phyloP scores from a whole-genome alignment of 2,113 vertebrate genomes.

The Oncorhynchus mykiss region DNA sequence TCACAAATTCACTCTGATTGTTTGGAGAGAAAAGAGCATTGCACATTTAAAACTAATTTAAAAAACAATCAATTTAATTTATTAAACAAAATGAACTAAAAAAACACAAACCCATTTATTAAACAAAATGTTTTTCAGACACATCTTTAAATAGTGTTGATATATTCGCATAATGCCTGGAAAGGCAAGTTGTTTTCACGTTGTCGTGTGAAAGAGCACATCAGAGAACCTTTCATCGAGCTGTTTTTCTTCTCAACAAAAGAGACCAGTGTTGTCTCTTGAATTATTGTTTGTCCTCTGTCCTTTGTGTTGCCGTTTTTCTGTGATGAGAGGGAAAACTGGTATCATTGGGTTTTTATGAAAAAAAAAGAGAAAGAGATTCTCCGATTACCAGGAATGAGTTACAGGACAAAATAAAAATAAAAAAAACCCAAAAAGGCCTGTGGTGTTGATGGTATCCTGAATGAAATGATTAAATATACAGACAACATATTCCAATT shows the following conservation, averaged over 20 bases:
- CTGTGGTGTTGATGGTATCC: too few relatives aligned
- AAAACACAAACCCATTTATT: constrained; percentile 19
- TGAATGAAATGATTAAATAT: too few relatives aligned
- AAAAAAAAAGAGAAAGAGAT: too few relatives aligned
- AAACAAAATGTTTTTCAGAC: constrained; percentile 10
- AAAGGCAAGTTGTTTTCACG: constrained; percentile 48
- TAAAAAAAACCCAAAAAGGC: too few relatives aligned
- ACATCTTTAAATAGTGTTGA: constrained; percentile 42
- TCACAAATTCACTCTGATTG: constrained; percentile 66
- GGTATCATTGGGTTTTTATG: neutral
- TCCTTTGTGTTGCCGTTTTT: constrained; percentile 12
- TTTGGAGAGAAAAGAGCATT: constrained; percentile 47
- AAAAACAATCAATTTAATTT: constrained; percentile 15
- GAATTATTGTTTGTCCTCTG: constrained; percentile 54
- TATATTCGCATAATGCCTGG: constrained; percentile 54
- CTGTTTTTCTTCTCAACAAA: constrained; percentile 54
- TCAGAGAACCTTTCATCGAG: constrained; percentile 60
- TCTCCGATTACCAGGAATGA: too few relatives aligned
- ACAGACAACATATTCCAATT: too few relatives aligned
- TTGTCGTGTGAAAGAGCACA: constrained; percentile 46
- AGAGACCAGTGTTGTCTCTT: constrained; percentile 56
- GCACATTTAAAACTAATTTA: constrained; percentile 19
- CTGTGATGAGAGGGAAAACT: neutral
- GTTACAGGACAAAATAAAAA: too few relatives aligned
- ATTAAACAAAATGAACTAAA: constrained; percentile 11